These are phyloP conservation scores for Donacobius atricapilla DNA, from an alignment of 2,113 vertebrate genomes.

Conservation along the genomic window DNA sequence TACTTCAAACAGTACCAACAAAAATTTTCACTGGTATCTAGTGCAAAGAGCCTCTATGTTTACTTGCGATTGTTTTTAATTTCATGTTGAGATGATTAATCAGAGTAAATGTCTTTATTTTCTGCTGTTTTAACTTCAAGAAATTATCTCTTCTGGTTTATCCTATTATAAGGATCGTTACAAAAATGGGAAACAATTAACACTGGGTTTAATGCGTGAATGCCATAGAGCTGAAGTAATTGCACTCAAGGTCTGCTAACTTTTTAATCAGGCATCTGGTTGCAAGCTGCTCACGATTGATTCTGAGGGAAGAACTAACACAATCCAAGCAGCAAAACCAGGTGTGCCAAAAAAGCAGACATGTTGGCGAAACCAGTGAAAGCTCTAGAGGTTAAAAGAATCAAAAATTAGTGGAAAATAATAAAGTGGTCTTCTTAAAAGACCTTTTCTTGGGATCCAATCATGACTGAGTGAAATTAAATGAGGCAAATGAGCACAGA, in stretches of 20 bases:
- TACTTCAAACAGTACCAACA: neutral
- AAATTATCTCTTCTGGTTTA: conserved; percentile 78
- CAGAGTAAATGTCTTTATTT: conserved; percentile 77
- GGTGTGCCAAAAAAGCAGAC: conserved; percentile 73
- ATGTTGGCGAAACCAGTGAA: conserved; percentile 67
- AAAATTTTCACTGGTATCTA: conserved; percentile 21
- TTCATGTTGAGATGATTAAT: conserved; percentile 77
- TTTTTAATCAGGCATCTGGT: conserved; percentile 86
- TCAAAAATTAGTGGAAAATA: conserved; percentile 28
- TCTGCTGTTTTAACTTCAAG: conserved; percentile 81
- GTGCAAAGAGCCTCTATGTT: conserved; percentile 28
- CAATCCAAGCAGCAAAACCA: conserved; percentile 64
- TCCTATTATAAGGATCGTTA: conserved; percentile 80
- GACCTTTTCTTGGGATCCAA: neutral
- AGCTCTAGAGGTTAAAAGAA: conserved; percentile 49
- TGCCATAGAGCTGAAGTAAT: conserved; percentile 80
- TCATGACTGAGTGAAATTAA: conserved; percentile 19
- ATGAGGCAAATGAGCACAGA: neutral
- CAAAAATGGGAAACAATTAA: conserved; percentile 84
- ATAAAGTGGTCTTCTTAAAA: conserved; percentile 29
- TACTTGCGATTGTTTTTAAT: conserved; percentile 62
- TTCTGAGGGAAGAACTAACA: conserved; percentile 69
- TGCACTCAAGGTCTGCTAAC: conserved; percentile 85
- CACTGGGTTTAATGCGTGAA: conserved; percentile 78
- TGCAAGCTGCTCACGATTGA: conserved; percentile 80